These are phyloP conservation scores for Stylophora pistillata DNA, from an alignment of 64 coral and sea anemone species.

Conservation along the genomic window DNA sequence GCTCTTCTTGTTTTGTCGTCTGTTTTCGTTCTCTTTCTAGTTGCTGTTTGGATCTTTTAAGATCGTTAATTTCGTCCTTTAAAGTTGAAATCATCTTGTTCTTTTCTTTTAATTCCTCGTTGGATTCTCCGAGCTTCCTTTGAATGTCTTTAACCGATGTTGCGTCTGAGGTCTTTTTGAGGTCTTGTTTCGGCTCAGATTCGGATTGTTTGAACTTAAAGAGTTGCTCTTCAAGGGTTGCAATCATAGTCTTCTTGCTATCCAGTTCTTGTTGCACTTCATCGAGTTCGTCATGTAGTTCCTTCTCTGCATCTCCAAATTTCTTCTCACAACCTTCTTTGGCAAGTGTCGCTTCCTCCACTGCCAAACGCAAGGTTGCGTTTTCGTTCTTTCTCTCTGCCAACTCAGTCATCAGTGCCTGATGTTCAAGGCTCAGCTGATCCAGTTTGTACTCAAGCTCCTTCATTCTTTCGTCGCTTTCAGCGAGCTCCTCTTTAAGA, in stretches of 20 bases:
- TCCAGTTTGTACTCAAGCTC: constrained; percentile 27
- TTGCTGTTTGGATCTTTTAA: constrained; percentile 2
- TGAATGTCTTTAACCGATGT: constrained; percentile 7
- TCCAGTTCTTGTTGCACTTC: constrained; percentile 36
- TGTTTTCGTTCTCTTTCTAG: not conserved
- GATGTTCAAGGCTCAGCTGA: constrained; percentile 17
- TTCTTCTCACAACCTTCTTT: constrained; percentile 20
- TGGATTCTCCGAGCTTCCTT: constrained; percentile 33
- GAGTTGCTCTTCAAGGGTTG: constrained; percentile 25
- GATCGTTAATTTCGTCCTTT: not conserved
- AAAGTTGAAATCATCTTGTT: not conserved
- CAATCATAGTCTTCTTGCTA: not conserved
- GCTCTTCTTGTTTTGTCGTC: not conserved
- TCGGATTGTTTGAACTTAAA: not conserved
- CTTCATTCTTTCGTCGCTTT: constrained; percentile 18
- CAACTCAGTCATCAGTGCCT: constrained; percentile 4
- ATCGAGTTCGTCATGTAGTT: constrained; percentile 50
- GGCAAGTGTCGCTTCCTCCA: not conserved
- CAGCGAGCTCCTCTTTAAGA: not conserved
- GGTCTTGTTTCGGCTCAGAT: not conserved
- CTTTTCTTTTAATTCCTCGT: constrained; percentile 40
- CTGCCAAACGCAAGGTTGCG: not conserved
- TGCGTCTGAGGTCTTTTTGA: not conserved
- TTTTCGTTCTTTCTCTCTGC: constrained; percentile 21
- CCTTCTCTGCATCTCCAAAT: not conserved